Conservation (phyloP, 2,797 vertebrate species). For the Bradypus variegatus region DNA sequence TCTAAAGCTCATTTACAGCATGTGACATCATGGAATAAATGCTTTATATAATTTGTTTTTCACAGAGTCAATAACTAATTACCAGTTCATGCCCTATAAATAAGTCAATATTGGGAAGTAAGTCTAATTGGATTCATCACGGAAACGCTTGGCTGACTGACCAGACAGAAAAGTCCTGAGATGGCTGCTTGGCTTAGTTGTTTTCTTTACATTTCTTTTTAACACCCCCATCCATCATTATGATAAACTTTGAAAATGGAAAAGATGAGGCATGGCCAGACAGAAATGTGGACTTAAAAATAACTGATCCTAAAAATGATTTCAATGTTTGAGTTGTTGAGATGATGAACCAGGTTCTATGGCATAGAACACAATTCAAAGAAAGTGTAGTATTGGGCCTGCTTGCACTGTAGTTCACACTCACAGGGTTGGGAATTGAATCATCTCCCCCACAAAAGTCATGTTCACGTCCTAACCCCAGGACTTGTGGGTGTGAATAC, state of each 20-base stretch:
- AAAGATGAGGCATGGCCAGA: background rate
- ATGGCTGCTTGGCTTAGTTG: background rate
- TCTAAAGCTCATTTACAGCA: constrained; percentile 20
- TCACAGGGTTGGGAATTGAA: background rate
- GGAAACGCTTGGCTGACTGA: background rate
- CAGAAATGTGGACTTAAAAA: background rate
- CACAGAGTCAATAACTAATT: constrained; percentile 61
- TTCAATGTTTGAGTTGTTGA: background rate
- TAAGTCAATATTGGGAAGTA: constrained; percentile 52
- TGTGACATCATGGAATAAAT: constrained; percentile 26
- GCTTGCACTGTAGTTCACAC: constrained; percentile 49
- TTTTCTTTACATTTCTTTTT: background rate
- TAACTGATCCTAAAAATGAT: background rate
- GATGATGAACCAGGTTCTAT: background rate
- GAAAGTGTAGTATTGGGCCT: constrained; percentile 21
- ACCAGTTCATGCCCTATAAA: constrained; percentile 33
- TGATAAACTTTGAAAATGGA: background rate
- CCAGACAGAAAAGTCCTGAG: background rate
- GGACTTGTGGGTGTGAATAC: too few species aligned
- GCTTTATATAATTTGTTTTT: constrained; percentile 48
- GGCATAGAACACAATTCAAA: background rate
- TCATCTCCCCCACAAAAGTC: too few species aligned
- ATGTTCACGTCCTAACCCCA: too few species aligned
- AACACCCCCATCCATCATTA: background rate
- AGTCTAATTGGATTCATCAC: constrained; percentile 42